A percentile compares a stretch with the other conserved stretches of the same genome.
Evolutionary conservation across 1,140 invertebrate genomes (phyloP).

Genomic region (Scaptodrosophila lebanonensis): DNA sequence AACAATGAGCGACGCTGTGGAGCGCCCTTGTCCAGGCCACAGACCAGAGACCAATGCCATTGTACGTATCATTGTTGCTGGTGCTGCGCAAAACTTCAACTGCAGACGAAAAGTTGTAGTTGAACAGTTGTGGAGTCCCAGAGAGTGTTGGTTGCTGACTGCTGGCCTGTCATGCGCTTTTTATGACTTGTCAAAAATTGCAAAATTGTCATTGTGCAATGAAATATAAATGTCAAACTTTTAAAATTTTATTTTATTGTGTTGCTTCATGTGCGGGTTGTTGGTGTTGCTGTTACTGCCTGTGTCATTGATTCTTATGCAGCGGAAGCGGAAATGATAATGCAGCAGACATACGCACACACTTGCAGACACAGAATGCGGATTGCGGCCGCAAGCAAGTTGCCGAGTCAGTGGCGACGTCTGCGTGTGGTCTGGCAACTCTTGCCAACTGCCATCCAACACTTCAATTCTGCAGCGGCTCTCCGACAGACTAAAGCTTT

Average conservation of each 20-base stretch:
- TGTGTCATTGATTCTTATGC: constrained; percentile 40
- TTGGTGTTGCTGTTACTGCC: constrained; percentile 14
- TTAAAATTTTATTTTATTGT: constrained; percentile 59
- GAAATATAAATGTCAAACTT: constrained; percentile 73
- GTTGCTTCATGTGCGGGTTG: constrained; percentile 10
- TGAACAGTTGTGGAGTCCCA: constrained; percentile 3
- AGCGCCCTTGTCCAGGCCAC: no score
- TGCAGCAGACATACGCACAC: constrained; percentile 18
- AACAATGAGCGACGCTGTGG: constrained; percentile 11
- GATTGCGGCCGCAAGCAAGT: background rate
- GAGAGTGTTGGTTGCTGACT: background rate
- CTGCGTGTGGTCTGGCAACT: constrained; percentile 15
- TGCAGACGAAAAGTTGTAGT: background rate
- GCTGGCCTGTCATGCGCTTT: constrained; percentile 36
- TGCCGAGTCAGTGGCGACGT: background rate
- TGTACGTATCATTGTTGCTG: constrained; percentile 18
- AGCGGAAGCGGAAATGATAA: constrained; percentile 63
- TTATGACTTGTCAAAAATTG: constrained; percentile 67
- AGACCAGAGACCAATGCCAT: constrained; percentile 17
- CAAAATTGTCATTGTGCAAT: constrained; percentile 60
- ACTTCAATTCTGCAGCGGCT: background rate
- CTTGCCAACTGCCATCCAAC: constrained; percentile 26
- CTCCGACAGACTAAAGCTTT: no score
- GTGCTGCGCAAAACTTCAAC: background rate
- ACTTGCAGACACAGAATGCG: background rate